Conservation (phyloP, 2,797 vertebrate species). For the Gila robusta region DNA sequence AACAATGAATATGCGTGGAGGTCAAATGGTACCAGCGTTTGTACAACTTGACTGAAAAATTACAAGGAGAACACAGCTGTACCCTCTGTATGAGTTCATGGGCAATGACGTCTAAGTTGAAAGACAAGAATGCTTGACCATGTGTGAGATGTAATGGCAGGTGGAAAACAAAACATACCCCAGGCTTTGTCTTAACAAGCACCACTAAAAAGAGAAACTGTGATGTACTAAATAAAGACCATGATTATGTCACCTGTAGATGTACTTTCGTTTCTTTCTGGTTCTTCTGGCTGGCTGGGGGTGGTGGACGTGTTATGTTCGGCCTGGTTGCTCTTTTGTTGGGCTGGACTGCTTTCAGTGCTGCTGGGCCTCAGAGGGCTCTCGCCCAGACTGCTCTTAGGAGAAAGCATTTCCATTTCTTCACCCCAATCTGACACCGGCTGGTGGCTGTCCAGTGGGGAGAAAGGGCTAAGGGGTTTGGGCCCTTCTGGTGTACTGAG, state of each 20-base stretch:
- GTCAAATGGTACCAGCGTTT: neutral
- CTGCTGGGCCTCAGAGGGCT: slow-evolving; percentile 75
- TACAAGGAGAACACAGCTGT: neutral
- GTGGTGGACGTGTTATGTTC: neutral
- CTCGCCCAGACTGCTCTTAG: slow-evolving; percentile 79
- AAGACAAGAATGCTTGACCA: neutral
- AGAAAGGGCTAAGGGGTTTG: slow-evolving; percentile 83
- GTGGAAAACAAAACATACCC: neutral
- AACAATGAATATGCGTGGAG: neutral
- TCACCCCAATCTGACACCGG: slow-evolving; percentile 91
- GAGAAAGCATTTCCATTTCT: slow-evolving; percentile 90
- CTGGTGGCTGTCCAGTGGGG: slow-evolving; percentile 76
- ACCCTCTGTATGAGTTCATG: neutral
- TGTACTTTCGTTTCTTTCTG: slow-evolving; percentile 39
- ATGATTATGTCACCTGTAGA: slow-evolving; percentile 42
- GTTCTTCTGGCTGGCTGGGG: slow-evolving; percentile 50
- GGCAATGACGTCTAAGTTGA: neutral
- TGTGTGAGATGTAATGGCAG: neutral
- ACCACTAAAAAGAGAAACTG: neutral
- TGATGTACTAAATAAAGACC: slow-evolving; percentile 10
- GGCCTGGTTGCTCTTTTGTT: slow-evolving; percentile 51
- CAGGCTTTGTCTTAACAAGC: neutral
- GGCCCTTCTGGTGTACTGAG: slow-evolving; percentile 70
- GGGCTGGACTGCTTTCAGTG: slow-evolving; percentile 72
- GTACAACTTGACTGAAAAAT: neutral